Evolutionary conservation across 2,888 invertebrate genomes (phyloP), one percentile per base, ranked within the genome.

Genomic region (Diaperis boleti): DNA sequence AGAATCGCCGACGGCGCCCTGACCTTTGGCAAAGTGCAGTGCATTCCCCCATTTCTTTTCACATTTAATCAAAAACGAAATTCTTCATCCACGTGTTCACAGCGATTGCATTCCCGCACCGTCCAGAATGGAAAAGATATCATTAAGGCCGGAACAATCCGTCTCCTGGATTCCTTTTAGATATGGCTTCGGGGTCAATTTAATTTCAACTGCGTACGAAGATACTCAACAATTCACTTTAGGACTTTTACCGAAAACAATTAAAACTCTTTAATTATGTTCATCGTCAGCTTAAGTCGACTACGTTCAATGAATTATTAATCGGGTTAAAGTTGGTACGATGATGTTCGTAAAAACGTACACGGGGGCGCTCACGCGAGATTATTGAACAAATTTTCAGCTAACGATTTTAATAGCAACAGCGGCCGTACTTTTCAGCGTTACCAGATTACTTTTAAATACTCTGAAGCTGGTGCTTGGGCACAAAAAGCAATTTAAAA

Each of bases 191-290:
- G 4, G 15, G n/a, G 33, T 56, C 45, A 26, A 44, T 56, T 56
- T 56, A 44, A 56, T 56, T 56, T 45, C 22, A 56, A 33, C 44
- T 3, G 44, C 44, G 56, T 41, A 26, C 41, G 15, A 41, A 31
- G 41, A 54, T 41, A 29, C 54, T 39, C 54, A 54, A 54, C 54
- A 39, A 54, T 54, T 54, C 54, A 54, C 49, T 49, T 35, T 31
- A 49, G 13, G 54, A 42, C 41, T 42, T 54, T 42, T 54, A n/a
- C 37, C 15, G 37, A 14, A 59, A 59, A 59, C 59, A 59, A 59
- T 59, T 59, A 59, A 59, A 59, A 47, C 49, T 49, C 56, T 44
- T 56, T 56, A 56, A 56, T 59, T 59, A 49, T 59, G 56, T 45
- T 56, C 49, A 44, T 59, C 49, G 41, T 37, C 37, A 33, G 22